A percentile compares a stretch with the other conserved stretches of the same genome.
Evolutionary conservation across 2,888 invertebrate genomes (phyloP).

Genomic region (Drosophila colorata): DNA sequence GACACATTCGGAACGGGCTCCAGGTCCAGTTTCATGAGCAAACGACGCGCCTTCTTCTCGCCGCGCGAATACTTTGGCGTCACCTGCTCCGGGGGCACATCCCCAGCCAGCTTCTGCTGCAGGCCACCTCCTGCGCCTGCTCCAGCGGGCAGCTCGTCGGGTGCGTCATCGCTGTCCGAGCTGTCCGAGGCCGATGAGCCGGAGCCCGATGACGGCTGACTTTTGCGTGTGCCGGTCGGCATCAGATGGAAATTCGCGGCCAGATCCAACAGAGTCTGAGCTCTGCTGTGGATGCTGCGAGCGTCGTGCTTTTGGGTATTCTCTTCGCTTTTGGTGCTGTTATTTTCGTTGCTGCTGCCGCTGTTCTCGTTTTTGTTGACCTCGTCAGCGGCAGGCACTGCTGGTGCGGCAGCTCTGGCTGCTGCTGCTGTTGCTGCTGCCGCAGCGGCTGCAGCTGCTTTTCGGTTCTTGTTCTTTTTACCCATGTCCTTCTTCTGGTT

Average conservation of each 20-base stretch:
- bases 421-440: not conserved
- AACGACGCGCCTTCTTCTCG: constrained; percentile 68
- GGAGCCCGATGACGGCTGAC: not conserved
- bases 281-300: not conserved
- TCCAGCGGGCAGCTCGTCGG: not conserved
- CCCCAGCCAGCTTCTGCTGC: too few relatives aligned
- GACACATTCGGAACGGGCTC: constrained; percentile 50
- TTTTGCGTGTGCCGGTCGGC: not conserved
- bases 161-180: constrained; percentile 41
- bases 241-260: constrained; percentile 10
- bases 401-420: constrained; percentile 7
- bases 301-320: not conserved
- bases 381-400: not conserved
- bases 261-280: constrained; percentile 29
- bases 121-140: not conserved
- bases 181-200: constrained; percentile 15
- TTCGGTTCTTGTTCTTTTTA: constrained; percentile 48
- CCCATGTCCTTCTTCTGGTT: constrained; percentile 42
- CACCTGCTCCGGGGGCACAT: not conserved
- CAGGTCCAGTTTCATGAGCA: constrained; percentile 59
- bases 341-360: too few relatives aligned
- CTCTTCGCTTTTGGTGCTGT: not conserved
- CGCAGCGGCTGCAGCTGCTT: constrained; percentile 13
- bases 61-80: constrained; percentile 47
- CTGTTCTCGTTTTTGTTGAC: constrained; percentile 1